Base-by-base conservation (phyloP, 2,888 invertebrate genomes). In the Drosophila helvetica region DNA sequence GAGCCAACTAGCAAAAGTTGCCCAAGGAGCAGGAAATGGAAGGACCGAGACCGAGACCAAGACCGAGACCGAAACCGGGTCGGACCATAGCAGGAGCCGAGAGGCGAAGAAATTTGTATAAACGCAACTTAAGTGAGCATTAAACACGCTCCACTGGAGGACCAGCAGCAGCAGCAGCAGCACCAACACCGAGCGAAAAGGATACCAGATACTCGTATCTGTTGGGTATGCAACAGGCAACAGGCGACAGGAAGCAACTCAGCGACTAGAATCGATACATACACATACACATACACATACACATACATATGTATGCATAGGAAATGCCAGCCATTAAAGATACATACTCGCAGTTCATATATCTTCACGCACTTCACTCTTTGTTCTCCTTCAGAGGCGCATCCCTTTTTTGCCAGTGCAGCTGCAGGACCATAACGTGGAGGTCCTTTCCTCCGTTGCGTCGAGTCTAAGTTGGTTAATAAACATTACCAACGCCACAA, bases 61-160 rank as follows among this genome's bases (percentile, higher is more conserved):
- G 10, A 30, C 30, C 0, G 38, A 15, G 10, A 10, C 12, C 0
- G 33, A 5, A 0, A 12, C 33, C 54, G 33, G 42, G 64, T n/a
- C 33, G 60, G 18, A 25, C 45, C 18, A 43, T 45, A 46, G 15
- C 56, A 27, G 33, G 33, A 17, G 45, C 48, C 50, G 48, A 25
- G 60, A n/a, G 64, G 68, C 53, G 54, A 47, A 62, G 80, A 78
- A 82, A 87, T 86, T 87, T 84, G 85, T 84, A 84, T 86, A 80
- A 86, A 85, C 87, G 85, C 77, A 87, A 87, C 84, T 84, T 86
- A 86, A 84, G 87, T 78, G 82, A 77, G 87, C 82, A 84, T 84
- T 84, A 85, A 86, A 87, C 75, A 82, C 74, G 84, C 87, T 84
- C 68, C 74, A 86, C 77, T 79, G 74, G 60, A 86, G 80, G 69